These are phyloP conservation scores for Indicator indicator DNA, from an alignment of 2,113 vertebrate genomes.

Conservation along the genomic window DNA sequence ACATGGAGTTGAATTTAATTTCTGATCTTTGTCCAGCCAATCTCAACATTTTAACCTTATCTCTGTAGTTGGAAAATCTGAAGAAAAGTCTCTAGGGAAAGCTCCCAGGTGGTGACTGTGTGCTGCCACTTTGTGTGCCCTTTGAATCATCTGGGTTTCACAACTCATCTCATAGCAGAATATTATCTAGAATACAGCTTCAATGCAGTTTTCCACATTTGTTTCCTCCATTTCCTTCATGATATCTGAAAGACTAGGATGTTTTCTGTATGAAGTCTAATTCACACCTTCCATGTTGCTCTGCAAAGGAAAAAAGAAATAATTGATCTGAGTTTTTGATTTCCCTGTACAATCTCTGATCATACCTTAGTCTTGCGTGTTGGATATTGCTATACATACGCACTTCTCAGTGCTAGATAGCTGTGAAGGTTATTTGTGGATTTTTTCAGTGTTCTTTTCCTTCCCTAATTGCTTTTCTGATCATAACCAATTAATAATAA, in stretches of 20 bases:
- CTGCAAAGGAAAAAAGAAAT: neutral
- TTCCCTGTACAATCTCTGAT: neutral
- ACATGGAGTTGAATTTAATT: slow-evolving; percentile 51
- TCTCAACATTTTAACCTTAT: slow-evolving; percentile 65
- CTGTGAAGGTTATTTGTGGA: neutral
- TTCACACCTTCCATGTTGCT: neutral
- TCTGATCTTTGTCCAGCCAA: slow-evolving; percentile 55
- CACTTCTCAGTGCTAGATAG: neutral
- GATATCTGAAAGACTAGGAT: neutral
- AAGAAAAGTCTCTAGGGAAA: slow-evolving; percentile 50
- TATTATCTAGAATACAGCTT: slow-evolving; percentile 4
- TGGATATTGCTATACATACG: neutral
- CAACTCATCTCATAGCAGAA: slow-evolving; percentile 9
- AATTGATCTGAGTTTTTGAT: neutral
- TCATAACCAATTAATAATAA: neutral
- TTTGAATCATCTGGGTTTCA: slow-evolving; percentile 33
- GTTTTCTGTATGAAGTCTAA: neutral
- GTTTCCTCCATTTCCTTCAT: neutral
- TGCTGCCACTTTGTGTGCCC: slow-evolving; percentile 1
- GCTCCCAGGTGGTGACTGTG: slow-evolving; percentile 29
- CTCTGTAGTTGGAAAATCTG: slow-evolving; percentile 51
- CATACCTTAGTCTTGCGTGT: neutral
- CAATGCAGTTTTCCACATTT: neutral
- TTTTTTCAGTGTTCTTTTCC: neutral
- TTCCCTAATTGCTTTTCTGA: neutral